Percentiles rank a stretch among this genome's conserved stretches.
phyloP scores from a whole-genome alignment of 2,797 vertebrate species.

The Salarias fasciatus region DNA sequence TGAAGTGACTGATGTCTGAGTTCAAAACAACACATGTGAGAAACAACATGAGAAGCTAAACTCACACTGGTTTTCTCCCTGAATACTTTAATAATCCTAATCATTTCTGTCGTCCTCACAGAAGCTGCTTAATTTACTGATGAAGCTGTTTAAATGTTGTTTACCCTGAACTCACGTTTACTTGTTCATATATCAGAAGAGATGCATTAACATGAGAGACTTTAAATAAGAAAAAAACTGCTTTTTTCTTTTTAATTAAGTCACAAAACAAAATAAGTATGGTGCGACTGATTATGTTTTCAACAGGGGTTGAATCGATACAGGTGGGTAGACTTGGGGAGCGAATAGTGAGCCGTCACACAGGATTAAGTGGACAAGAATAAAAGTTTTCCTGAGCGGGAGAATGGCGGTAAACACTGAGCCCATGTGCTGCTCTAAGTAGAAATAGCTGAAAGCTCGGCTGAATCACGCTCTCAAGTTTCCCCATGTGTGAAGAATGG shows the following conservation, averaged over 20 bases:
- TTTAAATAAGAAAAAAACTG: neutral
- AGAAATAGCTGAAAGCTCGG: slow-evolving; percentile 32
- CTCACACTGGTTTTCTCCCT: slow-evolving; percentile 33
- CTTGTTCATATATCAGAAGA: neutral
- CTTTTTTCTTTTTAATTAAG: too few relatives aligned
- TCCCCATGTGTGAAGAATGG: slow-evolving; percentile 45
- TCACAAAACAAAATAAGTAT: too few relatives aligned
- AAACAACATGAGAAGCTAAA: slow-evolving; percentile 6
- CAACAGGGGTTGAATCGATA: too few relatives aligned
- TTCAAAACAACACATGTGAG: neutral
- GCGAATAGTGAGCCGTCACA: neutral
- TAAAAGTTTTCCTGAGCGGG: slow-evolving; percentile 6
- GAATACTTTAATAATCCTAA: slow-evolving; percentile 41
- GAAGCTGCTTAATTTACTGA: slow-evolving; percentile 26
- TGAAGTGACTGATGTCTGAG: slow-evolving; percentile 2
- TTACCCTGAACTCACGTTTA: neutral
- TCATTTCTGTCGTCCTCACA: slow-evolving; percentile 22
- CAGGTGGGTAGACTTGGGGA: too few relatives aligned
- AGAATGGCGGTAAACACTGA: slow-evolving; percentile 26
- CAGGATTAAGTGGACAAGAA: slow-evolving; percentile 20
- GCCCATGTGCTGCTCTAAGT: slow-evolving; percentile 26
- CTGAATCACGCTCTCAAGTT: slow-evolving; percentile 46
- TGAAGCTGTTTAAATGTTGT: slow-evolving; percentile 25
- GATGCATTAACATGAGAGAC: neutral
- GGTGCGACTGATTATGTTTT: too few relatives aligned